Evolutionary conservation across 2,113 vertebrate genomes (phyloP).

Genomic region (Stictonetta naevosa): DNA sequence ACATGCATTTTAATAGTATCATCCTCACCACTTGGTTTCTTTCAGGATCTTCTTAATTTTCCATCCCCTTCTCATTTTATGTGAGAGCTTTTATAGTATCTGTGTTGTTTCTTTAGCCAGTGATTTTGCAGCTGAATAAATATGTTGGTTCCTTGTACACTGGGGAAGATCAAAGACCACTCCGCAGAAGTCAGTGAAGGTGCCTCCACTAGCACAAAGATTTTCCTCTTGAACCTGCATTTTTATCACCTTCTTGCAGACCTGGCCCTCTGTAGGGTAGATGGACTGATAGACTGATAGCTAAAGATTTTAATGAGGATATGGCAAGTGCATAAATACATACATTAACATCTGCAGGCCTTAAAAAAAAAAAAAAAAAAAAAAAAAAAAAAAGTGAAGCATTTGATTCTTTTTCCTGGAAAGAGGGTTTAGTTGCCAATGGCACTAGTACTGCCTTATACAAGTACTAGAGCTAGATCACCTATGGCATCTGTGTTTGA

Average conservation of each 20-base stretch:
- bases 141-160: background rate
- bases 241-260: background rate
- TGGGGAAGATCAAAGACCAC: fast-evolving
- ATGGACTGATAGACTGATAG: background rate
- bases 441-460: background rate
- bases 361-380: too few species aligned
- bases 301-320: background rate
- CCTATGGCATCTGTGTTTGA: background rate
- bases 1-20: background rate
- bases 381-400: background rate
- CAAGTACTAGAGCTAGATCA: background rate
- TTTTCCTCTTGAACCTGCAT: background rate
- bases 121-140: background rate
- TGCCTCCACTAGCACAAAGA: background rate
- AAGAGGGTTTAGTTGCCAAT: background rate
- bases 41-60: background rate
- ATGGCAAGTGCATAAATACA: too few species aligned
- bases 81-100: background rate
- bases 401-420: background rate
- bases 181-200: background rate
- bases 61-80: background rate
- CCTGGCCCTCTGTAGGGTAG: background rate
- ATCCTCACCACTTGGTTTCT: background rate
- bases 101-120: background rate
- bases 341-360: background rate